Evolutionary conservation across 2,888 invertebrate species (phyloP).

Genomic region (Diogma glabrata): DNA sequence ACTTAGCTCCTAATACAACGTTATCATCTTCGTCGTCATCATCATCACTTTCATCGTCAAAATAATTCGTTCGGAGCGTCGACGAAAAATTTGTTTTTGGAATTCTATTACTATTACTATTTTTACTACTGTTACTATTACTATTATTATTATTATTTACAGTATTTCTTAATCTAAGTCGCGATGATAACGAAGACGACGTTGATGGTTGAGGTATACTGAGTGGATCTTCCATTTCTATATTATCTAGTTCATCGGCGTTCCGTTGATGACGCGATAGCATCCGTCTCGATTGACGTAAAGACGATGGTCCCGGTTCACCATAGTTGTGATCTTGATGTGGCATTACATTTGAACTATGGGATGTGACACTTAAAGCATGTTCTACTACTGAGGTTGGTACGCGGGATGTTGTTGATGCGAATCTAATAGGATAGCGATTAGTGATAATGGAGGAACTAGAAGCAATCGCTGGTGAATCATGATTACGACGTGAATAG

Average conservation of each 20-base stretch:
- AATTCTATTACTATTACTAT: constrained; percentile 12
- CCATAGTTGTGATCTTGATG: constrained; percentile 34
- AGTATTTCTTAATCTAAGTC: constrained; percentile 25
- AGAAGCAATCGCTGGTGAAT: too few relatives aligned
- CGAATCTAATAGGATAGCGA: too few relatives aligned
- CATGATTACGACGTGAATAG: too few relatives aligned
- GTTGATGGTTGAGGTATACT: constrained; percentile 1
- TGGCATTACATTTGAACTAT: not conserved
- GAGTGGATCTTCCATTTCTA: constrained; percentile 17
- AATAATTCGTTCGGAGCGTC: constrained; percentile 11
- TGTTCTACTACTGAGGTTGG: not conserved
- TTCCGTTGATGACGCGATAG: constrained; percentile 35
- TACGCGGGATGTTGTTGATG: not conserved
- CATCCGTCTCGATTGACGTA: constrained; percentile 28
- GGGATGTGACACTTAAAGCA: too few relatives aligned
- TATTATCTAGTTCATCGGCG: constrained; percentile 31
- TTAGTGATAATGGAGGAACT: too few relatives aligned
- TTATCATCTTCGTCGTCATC: not conserved
- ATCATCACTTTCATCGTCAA: constrained; percentile 1
- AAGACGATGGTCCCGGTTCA: constrained; percentile 27
- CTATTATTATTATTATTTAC: constrained; percentile 17
- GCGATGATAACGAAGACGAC: constrained; percentile 16
- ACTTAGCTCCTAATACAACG: too few relatives aligned
- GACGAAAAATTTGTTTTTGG: too few relatives aligned
- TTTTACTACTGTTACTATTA: constrained; percentile 12